A percentile compares a stretch with the other conserved stretches of the same genome.
These are phyloP conservation scores for Spisula subtruncata DNA, from an alignment of 2,888 invertebrate genomes.

Conservation along the genomic window DNA sequence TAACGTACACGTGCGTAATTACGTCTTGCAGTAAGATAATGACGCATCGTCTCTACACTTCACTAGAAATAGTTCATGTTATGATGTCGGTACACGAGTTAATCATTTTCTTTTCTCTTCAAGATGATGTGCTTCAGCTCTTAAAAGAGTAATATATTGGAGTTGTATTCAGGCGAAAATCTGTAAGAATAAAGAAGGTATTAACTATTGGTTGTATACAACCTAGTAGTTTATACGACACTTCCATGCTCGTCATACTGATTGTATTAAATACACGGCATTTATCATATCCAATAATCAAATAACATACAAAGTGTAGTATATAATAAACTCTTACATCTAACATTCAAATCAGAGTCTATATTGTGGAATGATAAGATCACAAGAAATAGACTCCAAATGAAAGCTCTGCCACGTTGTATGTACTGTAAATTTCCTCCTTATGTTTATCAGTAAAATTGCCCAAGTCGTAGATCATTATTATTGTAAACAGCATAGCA, in stretches of 20 bases:
- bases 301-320: too few species aligned
- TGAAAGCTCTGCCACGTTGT: too few species aligned
- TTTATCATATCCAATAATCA: background rate
- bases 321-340: too few species aligned
- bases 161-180: background rate
- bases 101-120: background rate
- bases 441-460: too few species aligned
- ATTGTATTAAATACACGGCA: background rate
- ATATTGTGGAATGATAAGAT: too few species aligned
- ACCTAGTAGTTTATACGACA: background rate
- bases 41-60: background rate
- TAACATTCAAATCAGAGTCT: too few species aligned
- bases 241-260: background rate
- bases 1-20: too few species aligned
- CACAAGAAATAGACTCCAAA: too few species aligned
- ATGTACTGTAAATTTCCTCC: too few species aligned
- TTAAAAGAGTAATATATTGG: background rate
- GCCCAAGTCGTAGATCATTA: too few species aligned
- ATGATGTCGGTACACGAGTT: background rate
- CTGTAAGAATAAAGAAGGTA: slow-evolving; percentile 17
- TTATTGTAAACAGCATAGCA: too few species aligned
- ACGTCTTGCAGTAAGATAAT: too few species aligned
- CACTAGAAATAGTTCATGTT: background rate
- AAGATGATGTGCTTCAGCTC: background rate
- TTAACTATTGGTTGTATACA: background rate